These are phyloP conservation scores for Chironomus tentans DNA, from an alignment of 2,888 invertebrate species.

Conservation along the genomic window DNA sequence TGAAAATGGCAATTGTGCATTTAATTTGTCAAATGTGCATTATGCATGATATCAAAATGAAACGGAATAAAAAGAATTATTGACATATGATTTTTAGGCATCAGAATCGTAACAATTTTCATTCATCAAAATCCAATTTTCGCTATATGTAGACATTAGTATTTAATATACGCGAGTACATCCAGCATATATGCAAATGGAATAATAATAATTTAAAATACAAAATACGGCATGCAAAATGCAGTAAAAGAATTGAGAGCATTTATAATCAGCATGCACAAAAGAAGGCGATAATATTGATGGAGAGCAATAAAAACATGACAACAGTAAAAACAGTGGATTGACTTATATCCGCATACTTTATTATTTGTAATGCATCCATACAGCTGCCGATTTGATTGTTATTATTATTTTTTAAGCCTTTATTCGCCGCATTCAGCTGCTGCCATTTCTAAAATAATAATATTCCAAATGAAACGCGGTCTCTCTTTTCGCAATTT, in stretches of 20 bases:
- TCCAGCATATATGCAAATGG: neutral
- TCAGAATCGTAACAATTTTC: slow-evolving; percentile 21
- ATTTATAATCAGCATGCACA: too few species aligned
- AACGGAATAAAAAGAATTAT: neutral
- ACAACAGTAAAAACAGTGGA: neutral
- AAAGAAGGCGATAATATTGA: neutral
- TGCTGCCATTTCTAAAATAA: slow-evolving; percentile 19
- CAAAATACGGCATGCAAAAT: neutral
- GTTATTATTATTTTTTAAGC: neutral
- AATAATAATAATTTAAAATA: neutral
- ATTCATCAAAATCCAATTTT: slow-evolving; percentile 23
- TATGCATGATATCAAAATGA: neutral
- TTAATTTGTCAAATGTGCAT: slow-evolving; percentile 4
- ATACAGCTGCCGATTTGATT: neutral
- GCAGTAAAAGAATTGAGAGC: too few species aligned
- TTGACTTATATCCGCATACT: slow-evolving; percentile 6
- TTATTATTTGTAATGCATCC: neutral
- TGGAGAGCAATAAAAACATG: neutral
- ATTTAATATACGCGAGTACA: too few species aligned
- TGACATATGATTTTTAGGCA: neutral
- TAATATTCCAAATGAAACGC: neutral
- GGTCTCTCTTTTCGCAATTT: too few species aligned
- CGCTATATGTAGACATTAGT: neutral
- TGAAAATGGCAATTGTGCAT: neutral
- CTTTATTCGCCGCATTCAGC: slow-evolving; percentile 8